Base-by-base conservation (phyloP, 2,888 invertebrate genomes). In the Drosophila tripunctata region DNA sequence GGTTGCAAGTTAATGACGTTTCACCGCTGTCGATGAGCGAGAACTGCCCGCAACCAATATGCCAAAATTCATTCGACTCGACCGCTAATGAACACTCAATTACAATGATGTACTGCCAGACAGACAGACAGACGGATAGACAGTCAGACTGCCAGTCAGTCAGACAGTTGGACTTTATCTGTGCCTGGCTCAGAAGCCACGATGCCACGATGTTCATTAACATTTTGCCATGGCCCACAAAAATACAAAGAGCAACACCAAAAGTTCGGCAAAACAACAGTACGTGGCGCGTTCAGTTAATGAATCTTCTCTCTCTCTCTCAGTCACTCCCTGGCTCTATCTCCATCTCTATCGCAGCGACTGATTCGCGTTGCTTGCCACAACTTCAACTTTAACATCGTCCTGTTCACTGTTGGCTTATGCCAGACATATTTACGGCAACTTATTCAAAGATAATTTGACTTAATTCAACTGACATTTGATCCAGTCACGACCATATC, bases 21-120 rank as follows among this genome's bases (percentile, higher is more conserved):
- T 70, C 68, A 68, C 64, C 64, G 65, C 48, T 76, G 73, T 75
- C 52, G 33, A 33, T 17, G 10, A 27, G 50, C 22, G 27, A 21
- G 15, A 14, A 15, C 44, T 71, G 71, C 67, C 76, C 81, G 50
- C 77, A 77, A 63, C 68, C 82, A 84, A 83, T 83, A 84, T 75
- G 87, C 78, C 78, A 67, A 67, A 79, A 76, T 74, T 83, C 67
- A 68, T 83, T 86, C 70, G 66, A 62, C 67, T 55, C 63, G 68
- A 61, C 75, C 84, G 78, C 83, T 83, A 83, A 83, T 83, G 87
- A 87, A 83, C 85, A 87, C 83, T 87, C 83, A 87, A 87, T 83
- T 83, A 83, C 78, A 81, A 76, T 87, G 85, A 83, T 87, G 86
- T 83, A 83, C 74, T 75, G 65, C 61, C 57, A 40, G 54, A 30